Evolutionary conservation across 2,113 vertebrate species (phyloP).

Genomic region (Epinephelus lanceolatus): DNA sequence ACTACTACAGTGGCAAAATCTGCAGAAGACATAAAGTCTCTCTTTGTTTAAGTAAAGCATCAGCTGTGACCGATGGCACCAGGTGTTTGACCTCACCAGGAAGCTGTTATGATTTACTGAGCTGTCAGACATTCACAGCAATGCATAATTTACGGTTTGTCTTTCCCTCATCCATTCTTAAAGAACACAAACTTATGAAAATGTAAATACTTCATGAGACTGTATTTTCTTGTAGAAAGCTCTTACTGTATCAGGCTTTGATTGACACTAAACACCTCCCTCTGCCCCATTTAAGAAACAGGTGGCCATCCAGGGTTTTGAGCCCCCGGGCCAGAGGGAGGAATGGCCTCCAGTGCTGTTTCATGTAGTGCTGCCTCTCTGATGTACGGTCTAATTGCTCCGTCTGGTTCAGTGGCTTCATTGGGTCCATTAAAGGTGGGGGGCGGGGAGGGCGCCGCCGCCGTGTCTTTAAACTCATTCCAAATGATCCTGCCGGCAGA

Average conservation of each 20-base stretch:
- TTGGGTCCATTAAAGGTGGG: constrained; percentile 32
- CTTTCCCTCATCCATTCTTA: not conserved
- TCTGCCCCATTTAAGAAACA: constrained; percentile 51
- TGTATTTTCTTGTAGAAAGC: not conserved
- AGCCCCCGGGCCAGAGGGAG: constrained; percentile 2
- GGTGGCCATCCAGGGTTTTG: constrained; percentile 43
- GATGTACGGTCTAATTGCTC: constrained; percentile 40
- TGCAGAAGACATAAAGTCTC: not conserved
- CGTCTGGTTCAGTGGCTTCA: constrained; percentile 54
- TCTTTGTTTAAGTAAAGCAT: constrained; percentile 1
- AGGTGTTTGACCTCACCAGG: constrained; percentile 35
- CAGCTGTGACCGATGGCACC: not conserved
- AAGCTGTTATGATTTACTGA: constrained; percentile 16
- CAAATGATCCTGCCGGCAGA: not conserved
- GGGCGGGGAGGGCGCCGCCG: not conserved
- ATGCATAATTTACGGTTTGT: constrained; percentile 30
- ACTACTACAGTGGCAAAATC: not conserved
- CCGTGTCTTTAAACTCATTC: not conserved
- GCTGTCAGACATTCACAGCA: not conserved
- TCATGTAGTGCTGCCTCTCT: constrained; percentile 24
- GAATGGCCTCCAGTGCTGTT: constrained; percentile 7
- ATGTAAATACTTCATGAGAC: constrained; percentile 19
- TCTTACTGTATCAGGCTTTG: not conserved
- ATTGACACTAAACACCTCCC: constrained; percentile 29
- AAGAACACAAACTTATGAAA: not conserved